Conservation (phyloP, 2,113 vertebrate genomes). For the Lophius piscatorius region DNA sequence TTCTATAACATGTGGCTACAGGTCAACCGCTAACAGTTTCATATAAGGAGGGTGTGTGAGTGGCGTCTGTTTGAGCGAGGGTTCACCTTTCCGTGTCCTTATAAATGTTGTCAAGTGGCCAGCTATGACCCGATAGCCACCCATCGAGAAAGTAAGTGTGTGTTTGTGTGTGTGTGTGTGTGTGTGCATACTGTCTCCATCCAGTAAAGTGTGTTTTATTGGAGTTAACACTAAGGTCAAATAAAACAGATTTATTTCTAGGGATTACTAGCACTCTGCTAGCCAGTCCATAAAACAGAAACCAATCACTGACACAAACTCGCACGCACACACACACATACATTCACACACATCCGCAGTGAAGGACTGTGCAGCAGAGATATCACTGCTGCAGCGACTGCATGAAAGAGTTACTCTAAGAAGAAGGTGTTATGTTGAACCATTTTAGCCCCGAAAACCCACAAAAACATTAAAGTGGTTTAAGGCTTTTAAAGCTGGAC, state of each 20-base stretch:
- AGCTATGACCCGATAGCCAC: slow-evolving; percentile 52
- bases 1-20: neutral
- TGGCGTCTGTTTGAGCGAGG: slow-evolving; percentile 21
- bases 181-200: slow-evolving; percentile 21
- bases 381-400: slow-evolving; percentile 64
- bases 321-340: slow-evolving; percentile 45
- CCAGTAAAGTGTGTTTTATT: slow-evolving; percentile 83
- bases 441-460: slow-evolving; percentile 53
- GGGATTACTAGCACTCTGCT: slow-evolving; percentile 74
- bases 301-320: slow-evolving; percentile 76
- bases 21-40: slow-evolving; percentile 19
- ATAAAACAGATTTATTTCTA: slow-evolving; percentile 79
- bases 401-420: slow-evolving; percentile 43
- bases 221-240: slow-evolving; percentile 77
- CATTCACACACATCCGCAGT: slow-evolving; percentile 13
- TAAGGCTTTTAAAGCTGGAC: slow-evolving; percentile 23
- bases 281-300: slow-evolving; percentile 81
- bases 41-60: slow-evolving; percentile 22
- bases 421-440: slow-evolving; percentile 53
- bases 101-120: slow-evolving; percentile 63
- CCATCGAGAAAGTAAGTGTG: slow-evolving; percentile 20
- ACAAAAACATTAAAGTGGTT: slow-evolving; percentile 34
- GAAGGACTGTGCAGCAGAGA: slow-evolving; percentile 58
- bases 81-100: slow-evolving; percentile 59
- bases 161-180: slow-evolving; percentile 30